Percentiles rank a stretch among this genome's conserved stretches.
Conservation (phyloP, 2,113 vertebrate genomes). For the Sphyrna mokarran region DNA sequence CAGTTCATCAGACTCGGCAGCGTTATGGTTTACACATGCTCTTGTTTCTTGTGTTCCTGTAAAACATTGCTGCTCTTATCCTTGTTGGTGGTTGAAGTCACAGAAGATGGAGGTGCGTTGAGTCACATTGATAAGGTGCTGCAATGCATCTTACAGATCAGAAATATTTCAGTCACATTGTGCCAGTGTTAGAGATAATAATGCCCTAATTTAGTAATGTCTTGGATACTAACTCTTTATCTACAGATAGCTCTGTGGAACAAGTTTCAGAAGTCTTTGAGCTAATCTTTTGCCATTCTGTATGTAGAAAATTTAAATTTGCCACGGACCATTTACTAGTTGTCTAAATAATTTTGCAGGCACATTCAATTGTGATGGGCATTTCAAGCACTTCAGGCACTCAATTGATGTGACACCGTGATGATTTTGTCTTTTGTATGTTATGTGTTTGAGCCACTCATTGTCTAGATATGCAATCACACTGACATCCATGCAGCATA, state of each 20-base stretch:
- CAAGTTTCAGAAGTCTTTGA: not conserved
- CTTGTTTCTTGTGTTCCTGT: not conserved
- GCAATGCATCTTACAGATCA: not conserved
- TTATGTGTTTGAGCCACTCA: not conserved
- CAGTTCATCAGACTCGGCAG: too few relatives aligned
- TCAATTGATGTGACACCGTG: not conserved
- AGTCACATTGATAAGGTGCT: not conserved
- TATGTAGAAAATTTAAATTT: not conserved
- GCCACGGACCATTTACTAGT: not conserved
- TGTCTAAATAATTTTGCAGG: not conserved
- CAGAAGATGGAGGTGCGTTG: not conserved
- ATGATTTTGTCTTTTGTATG: not conserved
- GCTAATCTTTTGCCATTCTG: not conserved
- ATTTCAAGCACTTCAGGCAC: not conserved
- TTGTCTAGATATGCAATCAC: not conserved
- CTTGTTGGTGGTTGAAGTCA: not conserved
- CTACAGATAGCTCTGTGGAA: not conserved
- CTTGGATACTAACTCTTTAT: not conserved
- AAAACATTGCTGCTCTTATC: not conserved
- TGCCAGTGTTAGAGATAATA: not conserved
- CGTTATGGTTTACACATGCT: not conserved
- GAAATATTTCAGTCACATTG: not conserved
- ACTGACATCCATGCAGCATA: not conserved
- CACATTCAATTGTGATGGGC: not conserved
- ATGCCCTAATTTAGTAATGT: not conserved